Evolutionary conservation across 2,888 invertebrate species (phyloP).

Genomic region (Ormyrus nitidulus): DNA sequence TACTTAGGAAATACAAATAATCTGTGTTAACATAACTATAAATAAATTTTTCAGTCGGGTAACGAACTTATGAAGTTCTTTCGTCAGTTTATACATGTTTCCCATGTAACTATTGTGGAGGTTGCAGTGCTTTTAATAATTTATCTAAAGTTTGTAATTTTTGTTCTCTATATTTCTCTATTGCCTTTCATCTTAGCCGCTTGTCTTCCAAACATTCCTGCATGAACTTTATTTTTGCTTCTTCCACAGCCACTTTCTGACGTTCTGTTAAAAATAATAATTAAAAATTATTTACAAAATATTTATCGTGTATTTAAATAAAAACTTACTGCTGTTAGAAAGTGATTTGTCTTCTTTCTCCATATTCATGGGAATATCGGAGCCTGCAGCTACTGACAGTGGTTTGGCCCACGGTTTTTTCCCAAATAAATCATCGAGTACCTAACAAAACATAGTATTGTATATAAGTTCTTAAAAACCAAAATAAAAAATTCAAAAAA

Average conservation of each 20-base stretch:
- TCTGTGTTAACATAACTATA: too few species aligned
- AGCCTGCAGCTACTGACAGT: not conserved
- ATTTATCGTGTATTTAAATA: not conserved
- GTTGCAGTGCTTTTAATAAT: too few species aligned
- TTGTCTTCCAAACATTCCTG: not conserved
- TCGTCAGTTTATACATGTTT: too few species aligned
- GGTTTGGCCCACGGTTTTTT: not conserved
- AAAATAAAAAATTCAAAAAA: not conserved
- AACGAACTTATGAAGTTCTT: too few species aligned
- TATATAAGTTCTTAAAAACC: not conserved
- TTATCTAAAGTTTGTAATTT: not conserved
- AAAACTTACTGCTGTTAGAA: not conserved
- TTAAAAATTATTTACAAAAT: not conserved
- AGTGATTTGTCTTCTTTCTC: not conserved
- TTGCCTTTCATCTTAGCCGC: not conserved
- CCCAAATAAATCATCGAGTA: not conserved
- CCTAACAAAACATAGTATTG: not conserved
- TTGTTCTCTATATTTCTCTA: not conserved
- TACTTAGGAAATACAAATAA: too few species aligned
- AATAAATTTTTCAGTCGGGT: too few species aligned
- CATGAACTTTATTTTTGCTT: not conserved
- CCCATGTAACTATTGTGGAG: too few species aligned
- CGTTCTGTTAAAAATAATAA: not conserved
- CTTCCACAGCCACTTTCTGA: not conserved
- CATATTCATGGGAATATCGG: not conserved